A percentile compares a stretch with the other conserved stretches of the same genome.
Conservation (phyloP, 2,797 vertebrate genomes). For the Hapalemur alaotrensis region DNA sequence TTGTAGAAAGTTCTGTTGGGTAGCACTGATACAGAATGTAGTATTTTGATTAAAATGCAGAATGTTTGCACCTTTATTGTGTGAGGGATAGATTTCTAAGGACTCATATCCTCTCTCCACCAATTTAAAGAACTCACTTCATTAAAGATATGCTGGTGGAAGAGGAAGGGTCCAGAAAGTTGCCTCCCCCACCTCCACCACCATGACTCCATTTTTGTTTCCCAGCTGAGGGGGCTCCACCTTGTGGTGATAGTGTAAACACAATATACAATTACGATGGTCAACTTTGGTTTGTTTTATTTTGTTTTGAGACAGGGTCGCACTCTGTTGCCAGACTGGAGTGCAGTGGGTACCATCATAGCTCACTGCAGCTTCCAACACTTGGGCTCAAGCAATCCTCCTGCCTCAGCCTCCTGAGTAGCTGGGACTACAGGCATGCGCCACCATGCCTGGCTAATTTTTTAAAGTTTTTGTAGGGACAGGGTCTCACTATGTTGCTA, state of each 20-base stretch:
- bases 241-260: neutral
- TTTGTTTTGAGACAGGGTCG: neutral
- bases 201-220: neutral
- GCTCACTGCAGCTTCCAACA: neutral
- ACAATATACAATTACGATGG: neutral
- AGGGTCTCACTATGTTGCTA: neutral
- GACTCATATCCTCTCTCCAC: neutral
- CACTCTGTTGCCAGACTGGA: neutral
- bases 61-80: neutral
- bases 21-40: neutral
- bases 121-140: neutral
- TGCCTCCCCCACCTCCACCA: neutral
- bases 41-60: neutral
- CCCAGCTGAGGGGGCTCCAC: neutral
- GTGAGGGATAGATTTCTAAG: neutral
- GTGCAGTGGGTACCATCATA: neutral
- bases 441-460: neutral
- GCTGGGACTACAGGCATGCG: neutral
- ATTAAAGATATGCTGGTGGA: neutral
- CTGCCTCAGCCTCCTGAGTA: neutral
- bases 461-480: neutral
- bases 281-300: neutral
- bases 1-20: neutral
- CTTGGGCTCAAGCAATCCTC: neutral
- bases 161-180: neutral